Conservation (phyloP, 2,113 vertebrate genomes). For the Osmerus mordax region DNA sequence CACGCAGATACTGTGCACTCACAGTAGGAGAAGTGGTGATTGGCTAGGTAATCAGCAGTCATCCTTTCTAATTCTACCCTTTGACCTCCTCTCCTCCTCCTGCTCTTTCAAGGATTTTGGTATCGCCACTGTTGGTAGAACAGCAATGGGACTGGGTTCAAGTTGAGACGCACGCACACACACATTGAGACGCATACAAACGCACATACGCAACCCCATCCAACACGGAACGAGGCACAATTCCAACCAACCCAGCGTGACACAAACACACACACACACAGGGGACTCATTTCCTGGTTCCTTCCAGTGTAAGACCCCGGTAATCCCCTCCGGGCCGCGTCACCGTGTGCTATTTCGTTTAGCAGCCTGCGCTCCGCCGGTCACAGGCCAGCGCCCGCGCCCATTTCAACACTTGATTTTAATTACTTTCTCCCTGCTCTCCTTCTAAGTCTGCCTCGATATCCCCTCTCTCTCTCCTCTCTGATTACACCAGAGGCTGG, state of each 20-base stretch:
- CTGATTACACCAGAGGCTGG: slow-evolving; percentile 2
- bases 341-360: slow-evolving; percentile 12
- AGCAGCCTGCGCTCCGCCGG: slow-evolving; percentile 21
- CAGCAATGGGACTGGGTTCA: too few relatives aligned
- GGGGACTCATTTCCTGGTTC: slow-evolving; percentile 2
- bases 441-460: slow-evolving; percentile 13
- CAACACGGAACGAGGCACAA: too few relatives aligned
- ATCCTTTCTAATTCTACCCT: not conserved
- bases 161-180: too few relatives aligned
- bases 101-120: not conserved
- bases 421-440: slow-evolving; percentile 40
- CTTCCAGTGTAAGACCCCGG: slow-evolving; percentile 13
- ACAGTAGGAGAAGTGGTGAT: not conserved
- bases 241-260: not conserved
- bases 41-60: not conserved
- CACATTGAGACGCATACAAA: too few relatives aligned
- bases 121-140: not conserved
- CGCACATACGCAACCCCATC: too few relatives aligned
- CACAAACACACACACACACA: not conserved
- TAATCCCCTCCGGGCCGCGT: slow-evolving; percentile 14
- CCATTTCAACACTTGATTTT: slow-evolving; percentile 34
- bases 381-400: slow-evolving; percentile 15
- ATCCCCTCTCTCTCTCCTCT: not conserved
- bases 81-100: not conserved
- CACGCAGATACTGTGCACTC: not conserved